A percentile compares a stretch with the other conserved stretches of the same genome.
Conservation (phyloP, 2,113 vertebrate species). For the Eclectus roratus region DNA sequence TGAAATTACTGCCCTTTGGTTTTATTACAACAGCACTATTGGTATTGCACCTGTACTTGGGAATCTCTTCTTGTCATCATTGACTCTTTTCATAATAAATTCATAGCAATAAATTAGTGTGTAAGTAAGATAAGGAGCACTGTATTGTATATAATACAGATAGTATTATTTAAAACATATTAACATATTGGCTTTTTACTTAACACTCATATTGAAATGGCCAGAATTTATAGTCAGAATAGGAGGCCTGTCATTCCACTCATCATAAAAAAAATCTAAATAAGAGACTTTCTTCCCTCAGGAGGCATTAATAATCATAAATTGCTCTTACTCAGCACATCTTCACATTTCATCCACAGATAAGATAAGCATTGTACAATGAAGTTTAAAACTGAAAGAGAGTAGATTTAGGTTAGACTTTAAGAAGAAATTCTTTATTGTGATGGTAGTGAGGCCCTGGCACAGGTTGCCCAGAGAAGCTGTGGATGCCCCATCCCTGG, state of each 20-base stretch:
- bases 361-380: background rate
- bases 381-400: background rate
- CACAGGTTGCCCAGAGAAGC: background rate
- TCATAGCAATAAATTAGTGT: background rate
- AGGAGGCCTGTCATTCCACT: background rate
- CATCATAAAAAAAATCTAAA: background rate
- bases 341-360: background rate
- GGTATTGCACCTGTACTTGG: background rate
- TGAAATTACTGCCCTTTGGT: background rate
- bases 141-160: background rate
- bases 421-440: background rate
- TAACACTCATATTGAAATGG: background rate
- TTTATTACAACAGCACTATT: background rate
- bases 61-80: background rate
- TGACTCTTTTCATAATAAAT: background rate
- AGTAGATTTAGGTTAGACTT: background rate
- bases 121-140: background rate
- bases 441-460: background rate
- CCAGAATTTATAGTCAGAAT: background rate
- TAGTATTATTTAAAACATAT: background rate
- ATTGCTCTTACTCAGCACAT: background rate
- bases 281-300: background rate
- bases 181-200: background rate
- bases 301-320: background rate
- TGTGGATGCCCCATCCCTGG: background rate